Base-by-base conservation (phyloP, 2,888 invertebrate species). In the Cephonodes hylas region DNA sequence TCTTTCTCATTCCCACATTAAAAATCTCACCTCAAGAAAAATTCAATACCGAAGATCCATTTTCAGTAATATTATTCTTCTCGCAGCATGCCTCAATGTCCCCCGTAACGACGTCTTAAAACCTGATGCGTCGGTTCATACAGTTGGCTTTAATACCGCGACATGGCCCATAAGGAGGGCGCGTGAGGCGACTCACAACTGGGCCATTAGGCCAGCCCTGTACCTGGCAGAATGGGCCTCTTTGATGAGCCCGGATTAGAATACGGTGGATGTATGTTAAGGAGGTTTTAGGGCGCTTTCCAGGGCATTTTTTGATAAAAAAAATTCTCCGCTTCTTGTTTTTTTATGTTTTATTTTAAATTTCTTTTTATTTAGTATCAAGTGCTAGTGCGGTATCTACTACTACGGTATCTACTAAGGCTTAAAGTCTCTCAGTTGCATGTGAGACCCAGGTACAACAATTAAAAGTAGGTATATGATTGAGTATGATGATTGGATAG, bases 51-150 rank as follows among this genome's bases (percentile, higher is more conserved):
- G 10, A 53, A 48, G 27, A 53, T 18, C 18, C 27, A 27, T 18
- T 45, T 13, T 18, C 22, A 20, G 23, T 45, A 42, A 42, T 45
- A 53, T 53, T 53, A 53, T 53, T 53, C 53, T 27, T 10, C 2
- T 4, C 27, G 53, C 53, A 31, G 7, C 8, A 31, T 18, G 53
- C 53, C 53, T 18, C 18, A 31, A 53, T 53, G 53, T 53, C 10
- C 31, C 53, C 10, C 18, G 18, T 53, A 53, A 53, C 53, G 53
- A 53, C 53, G 31, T 53, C 53, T 53, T 53, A 53, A 53, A 53
- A 53, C 15, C 53, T 18, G 53, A 53, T 53, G 27, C 53, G 53
- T 27, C 38, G 38, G 38, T 38, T 53, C 53, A 31, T 53, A 53
- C 13, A 53, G 31, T 13, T n/a, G n/a, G 20, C 10, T 22, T 3